Base-by-base conservation (phyloP, 2,888 invertebrate species). In the Macrosoma leucophasiata region DNA sequence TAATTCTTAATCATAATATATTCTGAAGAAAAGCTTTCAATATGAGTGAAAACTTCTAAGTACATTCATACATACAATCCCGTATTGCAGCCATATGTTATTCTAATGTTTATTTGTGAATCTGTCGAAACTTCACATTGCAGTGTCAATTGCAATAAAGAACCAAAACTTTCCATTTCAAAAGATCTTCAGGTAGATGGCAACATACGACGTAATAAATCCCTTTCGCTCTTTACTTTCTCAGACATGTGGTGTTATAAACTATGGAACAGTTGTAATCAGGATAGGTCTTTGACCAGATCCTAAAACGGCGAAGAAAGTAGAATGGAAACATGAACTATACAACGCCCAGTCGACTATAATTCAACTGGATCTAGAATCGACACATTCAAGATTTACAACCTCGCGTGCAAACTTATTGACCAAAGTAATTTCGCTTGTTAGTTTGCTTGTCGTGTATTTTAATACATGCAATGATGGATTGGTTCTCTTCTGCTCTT, bases 301-400 rank as follows among this genome's bases (percentile, higher is more conserved):
- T 45, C 77, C 72, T 64, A 66, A 74, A 70, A 76, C 62, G 73
- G 77, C 43, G 55, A 77, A 59, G 81, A 81, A 81, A 81, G 79
- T 71, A 56, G 59, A 43, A 40, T 50, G 48, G 52, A 50, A 54
- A 54, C 55, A 50, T 42, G 55, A 54, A 43, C 35, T 38, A 42
- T 50, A 43, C 57, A 46, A 55, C 60, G 58, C 53, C 55, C 55
- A 42, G 46, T 46, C 54, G 63, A 59, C 58, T 46, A 58, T 75
- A 70, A 74, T 58, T 75, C 65, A 69, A 64, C 54, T 51, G 60
- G 66, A 70, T 74, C 68, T 65, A 37, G 57, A 61, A 67, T 71
- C 65, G 65, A 65, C 68, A 57, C 49, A 41, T 34, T 30, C 39
- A 36, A 39, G 46, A 50, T 48, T 50, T 50, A 48, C 46, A 30